Evolutionary conservation across 2,113 vertebrate species (phyloP).

Genomic region (Podarcis muralis): DNA sequence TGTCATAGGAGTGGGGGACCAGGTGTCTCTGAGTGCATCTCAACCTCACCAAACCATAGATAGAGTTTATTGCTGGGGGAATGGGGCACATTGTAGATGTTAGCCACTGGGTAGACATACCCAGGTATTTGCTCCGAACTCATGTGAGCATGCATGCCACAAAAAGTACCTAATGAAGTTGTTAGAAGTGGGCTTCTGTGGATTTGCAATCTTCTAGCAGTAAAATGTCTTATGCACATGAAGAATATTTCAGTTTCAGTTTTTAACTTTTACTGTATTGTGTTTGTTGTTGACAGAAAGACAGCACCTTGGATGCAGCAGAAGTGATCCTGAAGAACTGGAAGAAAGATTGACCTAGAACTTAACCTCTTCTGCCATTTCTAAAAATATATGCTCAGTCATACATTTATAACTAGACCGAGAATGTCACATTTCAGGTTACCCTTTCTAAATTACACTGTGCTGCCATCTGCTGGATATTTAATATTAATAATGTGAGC

Average conservation of each 20-base stretch:
- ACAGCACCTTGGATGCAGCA: slow-evolving; percentile 90
- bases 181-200: background rate
- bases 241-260: no score
- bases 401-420: slow-evolving; percentile 34
- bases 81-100: background rate
- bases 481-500: slow-evolving; percentile 27
- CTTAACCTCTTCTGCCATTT: background rate
- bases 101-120: background rate
- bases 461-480: slow-evolving; percentile 62
- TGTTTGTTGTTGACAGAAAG: slow-evolving; percentile 82
- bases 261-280: slow-evolving; percentile 11
- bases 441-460: slow-evolving; percentile 20
- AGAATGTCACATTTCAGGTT: background rate
- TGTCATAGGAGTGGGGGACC: background rate
- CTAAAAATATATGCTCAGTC: background rate
- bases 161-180: background rate
- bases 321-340: slow-evolving; percentile 89
- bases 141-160: background rate
- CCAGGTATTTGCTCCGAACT: background rate
- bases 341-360: slow-evolving; percentile 69
- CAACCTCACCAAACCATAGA: background rate
- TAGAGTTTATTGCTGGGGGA: background rate
- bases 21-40: background rate
- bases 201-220: background rate
- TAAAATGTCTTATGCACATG: background rate